Evolutionary conservation across 2,113 vertebrate genomes (phyloP).

Genomic region (Mustelus asterias): DNA sequence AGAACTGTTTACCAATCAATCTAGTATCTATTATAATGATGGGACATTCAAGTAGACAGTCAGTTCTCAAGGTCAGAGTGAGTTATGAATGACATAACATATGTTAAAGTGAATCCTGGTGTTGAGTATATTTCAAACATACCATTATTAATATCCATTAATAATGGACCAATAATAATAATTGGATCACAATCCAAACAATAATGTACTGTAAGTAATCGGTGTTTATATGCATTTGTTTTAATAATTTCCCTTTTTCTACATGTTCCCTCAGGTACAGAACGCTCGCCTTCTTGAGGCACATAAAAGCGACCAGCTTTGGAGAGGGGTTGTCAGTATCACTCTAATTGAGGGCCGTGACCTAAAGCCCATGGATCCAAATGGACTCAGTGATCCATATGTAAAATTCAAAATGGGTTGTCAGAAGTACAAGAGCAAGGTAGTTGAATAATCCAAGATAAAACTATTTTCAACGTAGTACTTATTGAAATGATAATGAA

Average conservation of each 20-base stretch:
- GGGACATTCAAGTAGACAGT: background rate
- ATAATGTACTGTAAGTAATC: background rate
- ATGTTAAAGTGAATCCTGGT: background rate
- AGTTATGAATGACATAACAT: background rate
- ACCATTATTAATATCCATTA: background rate
- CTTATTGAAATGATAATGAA: background rate
- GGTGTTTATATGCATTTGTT: background rate
- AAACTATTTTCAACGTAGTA: background rate
- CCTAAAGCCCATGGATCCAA: constrained; percentile 86
- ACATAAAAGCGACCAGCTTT: constrained; percentile 85
- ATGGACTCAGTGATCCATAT: constrained; percentile 87
- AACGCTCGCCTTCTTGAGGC: constrained; percentile 85
- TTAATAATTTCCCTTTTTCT: background rate
- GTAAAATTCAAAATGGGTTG: constrained; percentile 90
- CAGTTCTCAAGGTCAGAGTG: background rate
- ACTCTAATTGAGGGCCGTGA: constrained; percentile 81
- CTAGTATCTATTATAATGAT: background rate
- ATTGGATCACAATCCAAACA: background rate
- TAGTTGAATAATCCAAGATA: constrained; percentile 46
- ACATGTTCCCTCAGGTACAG: constrained; percentile 67
- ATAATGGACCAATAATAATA: too few relatives aligned
- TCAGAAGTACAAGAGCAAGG: constrained; percentile 99
- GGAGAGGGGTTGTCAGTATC: constrained; percentile 91
- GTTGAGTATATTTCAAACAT: background rate
- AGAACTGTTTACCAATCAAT: background rate